Evolutionary conservation across 2,113 vertebrate species (phyloP).

Genomic region (Alethe diademata): DNA sequence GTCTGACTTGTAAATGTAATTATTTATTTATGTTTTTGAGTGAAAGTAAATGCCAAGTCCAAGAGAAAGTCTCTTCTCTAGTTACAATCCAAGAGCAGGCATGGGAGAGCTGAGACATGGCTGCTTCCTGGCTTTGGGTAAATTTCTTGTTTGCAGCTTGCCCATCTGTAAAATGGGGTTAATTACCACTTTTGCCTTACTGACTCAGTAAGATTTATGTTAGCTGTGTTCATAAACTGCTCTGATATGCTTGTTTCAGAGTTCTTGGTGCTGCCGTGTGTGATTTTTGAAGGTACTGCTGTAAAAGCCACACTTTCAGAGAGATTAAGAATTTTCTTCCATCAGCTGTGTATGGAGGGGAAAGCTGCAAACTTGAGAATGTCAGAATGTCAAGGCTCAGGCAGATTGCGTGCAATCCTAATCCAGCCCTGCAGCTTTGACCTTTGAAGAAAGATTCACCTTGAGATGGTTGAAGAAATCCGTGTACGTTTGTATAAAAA

Average conservation of each 20-base stretch:
- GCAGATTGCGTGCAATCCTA: conserved; percentile 63
- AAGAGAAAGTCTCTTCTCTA: neutral
- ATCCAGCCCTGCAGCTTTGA: conserved; percentile 64
- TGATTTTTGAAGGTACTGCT: conserved; percentile 9
- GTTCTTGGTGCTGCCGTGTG: neutral
- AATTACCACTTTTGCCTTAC: neutral
- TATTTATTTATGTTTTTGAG: neutral
- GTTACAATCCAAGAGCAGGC: neutral
- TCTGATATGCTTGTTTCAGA: neutral
- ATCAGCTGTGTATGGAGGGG: neutral
- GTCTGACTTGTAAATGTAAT: neutral
- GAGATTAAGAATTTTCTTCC: neutral
- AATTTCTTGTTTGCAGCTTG: neutral
- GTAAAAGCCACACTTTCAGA: neutral
- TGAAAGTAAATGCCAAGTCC: neutral
- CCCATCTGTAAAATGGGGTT: conserved; percentile 17
- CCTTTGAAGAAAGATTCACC: conserved; percentile 53
- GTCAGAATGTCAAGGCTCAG: conserved; percentile 19
- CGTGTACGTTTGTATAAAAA: neutral
- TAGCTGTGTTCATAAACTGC: neutral
- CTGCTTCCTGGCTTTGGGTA: neutral
- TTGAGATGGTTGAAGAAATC: conserved; percentile 37
- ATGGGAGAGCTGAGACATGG: neutral
- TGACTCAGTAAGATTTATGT: neutral
- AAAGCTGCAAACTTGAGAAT: conserved; percentile 17